phyloP scores from a whole-genome alignment of 2,888 invertebrate genomes.

The Teinopalpus imperialis region DNA sequence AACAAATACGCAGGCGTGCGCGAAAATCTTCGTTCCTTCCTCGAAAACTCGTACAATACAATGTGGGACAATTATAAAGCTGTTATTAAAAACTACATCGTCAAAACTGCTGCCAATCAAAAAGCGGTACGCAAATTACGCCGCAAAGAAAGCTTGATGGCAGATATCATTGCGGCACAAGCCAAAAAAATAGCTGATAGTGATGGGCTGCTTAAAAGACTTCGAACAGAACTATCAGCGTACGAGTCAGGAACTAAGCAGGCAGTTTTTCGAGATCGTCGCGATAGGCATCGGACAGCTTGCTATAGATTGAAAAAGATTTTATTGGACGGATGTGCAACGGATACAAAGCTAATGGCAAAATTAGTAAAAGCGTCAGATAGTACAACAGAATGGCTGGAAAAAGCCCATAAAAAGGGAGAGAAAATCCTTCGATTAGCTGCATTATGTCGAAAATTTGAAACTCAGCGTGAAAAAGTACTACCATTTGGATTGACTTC shows the following conservation, averaged over 20 bases:
- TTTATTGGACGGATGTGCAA: constrained; percentile 48
- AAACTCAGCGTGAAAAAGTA: constrained; percentile 78
- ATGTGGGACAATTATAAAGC: constrained; percentile 70
- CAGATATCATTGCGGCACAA: constrained; percentile 69
- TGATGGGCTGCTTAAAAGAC: constrained; percentile 55
- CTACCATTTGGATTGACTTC: constrained; percentile 55
- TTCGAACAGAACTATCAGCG: constrained; percentile 59
- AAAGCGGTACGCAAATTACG: constrained; percentile 64
- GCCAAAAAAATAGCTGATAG: constrained; percentile 66
- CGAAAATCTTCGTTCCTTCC: constrained; percentile 58
- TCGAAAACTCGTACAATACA: constrained; percentile 59
- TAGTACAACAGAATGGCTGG: constrained; percentile 61
- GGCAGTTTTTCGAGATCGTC: constrained; percentile 65
- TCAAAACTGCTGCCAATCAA: constrained; percentile 65
- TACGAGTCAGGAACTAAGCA: constrained; percentile 74
- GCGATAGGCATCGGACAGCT: constrained; percentile 61
- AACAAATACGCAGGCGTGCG: constrained; percentile 53
- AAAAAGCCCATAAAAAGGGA: constrained; percentile 64
- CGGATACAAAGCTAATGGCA: constrained; percentile 52
- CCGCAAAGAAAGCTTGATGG: constrained; percentile 67
- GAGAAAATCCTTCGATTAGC: constrained; percentile 75
- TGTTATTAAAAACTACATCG: constrained; percentile 59
- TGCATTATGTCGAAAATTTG: constrained; percentile 79
- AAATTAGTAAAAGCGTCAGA: constrained; percentile 61
- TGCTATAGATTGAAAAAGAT: constrained; percentile 53